A percentile compares a stretch with the other conserved stretches of the same genome.
Conservation (phyloP, 2,113 vertebrate species). For the Xyrauchen texanus region DNA sequence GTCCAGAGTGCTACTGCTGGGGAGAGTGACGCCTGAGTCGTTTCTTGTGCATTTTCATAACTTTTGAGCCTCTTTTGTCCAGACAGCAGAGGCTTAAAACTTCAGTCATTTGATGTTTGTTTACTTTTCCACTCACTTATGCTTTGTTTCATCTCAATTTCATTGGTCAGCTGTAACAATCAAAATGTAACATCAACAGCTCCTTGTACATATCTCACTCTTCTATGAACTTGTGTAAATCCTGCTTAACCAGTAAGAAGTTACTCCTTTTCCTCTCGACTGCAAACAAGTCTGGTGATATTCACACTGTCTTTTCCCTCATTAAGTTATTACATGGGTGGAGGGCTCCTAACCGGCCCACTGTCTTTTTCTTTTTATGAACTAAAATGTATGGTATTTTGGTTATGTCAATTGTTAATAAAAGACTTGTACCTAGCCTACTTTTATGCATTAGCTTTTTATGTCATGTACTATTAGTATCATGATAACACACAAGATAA, state of each 20-base stretch:
- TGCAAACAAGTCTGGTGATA: conserved; percentile 38
- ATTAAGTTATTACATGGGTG: conserved; percentile 90
- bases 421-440: conserved; percentile 64
- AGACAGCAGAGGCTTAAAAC: background rate
- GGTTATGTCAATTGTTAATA: conserved; percentile 77
- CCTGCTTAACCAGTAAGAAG: conserved; percentile 56
- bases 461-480: background rate
- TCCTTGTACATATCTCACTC: conserved; percentile 61
- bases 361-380: conserved; percentile 63
- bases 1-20: conserved; percentile 91
- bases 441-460: background rate
- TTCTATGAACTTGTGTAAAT: conserved; percentile 41
- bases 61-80: background rate
- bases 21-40: conserved; percentile 91
- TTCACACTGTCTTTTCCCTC: conserved; percentile 59
- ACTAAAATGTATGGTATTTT: conserved; percentile 75
- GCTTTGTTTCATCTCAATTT: background rate
- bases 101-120: background rate
- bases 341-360: conserved; percentile 72
- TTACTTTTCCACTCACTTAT: conserved; percentile 10
- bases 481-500: background rate
- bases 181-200: conserved; percentile 38
- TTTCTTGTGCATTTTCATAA: background rate
- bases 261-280: conserved; percentile 42
- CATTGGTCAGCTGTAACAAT: conserved; percentile 24